Conservation (phyloP, 1,140 invertebrate species). For the Drosophila littoralis region DNA sequence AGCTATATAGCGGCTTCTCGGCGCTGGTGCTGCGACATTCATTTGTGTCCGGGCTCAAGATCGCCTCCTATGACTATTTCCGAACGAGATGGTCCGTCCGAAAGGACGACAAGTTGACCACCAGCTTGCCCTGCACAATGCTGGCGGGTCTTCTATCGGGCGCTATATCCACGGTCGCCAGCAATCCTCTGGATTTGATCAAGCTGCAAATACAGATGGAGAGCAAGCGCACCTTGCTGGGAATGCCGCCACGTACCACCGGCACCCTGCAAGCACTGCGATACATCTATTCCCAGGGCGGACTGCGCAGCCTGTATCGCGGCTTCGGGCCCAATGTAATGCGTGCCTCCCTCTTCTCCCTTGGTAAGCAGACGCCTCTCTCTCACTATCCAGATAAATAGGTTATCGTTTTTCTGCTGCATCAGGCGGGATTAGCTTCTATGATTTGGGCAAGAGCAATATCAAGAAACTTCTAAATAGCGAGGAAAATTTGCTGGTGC, state of each 20-base stretch:
- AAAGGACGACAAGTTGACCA: neutral
- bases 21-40: neutral
- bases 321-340: neutral
- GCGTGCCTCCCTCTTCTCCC: neutral
- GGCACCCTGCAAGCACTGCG: neutral
- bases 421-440: neutral
- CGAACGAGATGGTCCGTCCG: neutral
- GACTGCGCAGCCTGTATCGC: neutral
- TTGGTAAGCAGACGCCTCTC: neutral
- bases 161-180: neutral
- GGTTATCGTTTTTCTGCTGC: no score
- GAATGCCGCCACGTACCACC: neutral
- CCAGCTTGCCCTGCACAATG: neutral
- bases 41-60: neutral
- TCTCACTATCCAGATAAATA: neutral
- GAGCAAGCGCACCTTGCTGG: neutral
- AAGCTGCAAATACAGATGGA: conserved; percentile 3
- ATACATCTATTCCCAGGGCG: neutral
- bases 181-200: neutral
- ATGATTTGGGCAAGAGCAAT: neutral
- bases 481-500: neutral
- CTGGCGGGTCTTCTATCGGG: neutral
- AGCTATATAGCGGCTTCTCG: neutral
- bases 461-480: neutral
- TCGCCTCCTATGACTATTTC: neutral